phyloP scores from a whole-genome alignment of 2,888 invertebrate species.

The Cantharis nigra region DNA sequence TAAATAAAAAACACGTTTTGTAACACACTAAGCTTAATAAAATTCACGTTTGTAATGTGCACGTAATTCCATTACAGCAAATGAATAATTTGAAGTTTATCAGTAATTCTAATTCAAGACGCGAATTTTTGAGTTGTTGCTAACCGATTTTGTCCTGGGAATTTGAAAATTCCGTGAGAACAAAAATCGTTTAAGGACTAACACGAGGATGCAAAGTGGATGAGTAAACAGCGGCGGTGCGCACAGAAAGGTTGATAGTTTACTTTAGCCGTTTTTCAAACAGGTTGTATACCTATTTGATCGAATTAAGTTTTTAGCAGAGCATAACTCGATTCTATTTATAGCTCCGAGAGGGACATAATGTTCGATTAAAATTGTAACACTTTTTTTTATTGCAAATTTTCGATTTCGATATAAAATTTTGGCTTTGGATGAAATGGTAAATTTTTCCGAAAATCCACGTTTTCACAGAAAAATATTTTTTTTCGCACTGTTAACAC shows the following conservation, averaged over 20 bases:
- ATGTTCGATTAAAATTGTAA: not conserved
- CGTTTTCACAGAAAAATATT: not conserved
- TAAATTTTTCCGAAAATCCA: not conserved
- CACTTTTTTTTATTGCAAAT: not conserved
- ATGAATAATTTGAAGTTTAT: slow-evolving; percentile 5
- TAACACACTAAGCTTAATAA: slow-evolving; percentile 29
- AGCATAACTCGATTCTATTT: not conserved
- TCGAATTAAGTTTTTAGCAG: slow-evolving; percentile 24
- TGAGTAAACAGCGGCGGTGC: slow-evolving; percentile 53
- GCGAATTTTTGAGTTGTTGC: slow-evolving; percentile 15
- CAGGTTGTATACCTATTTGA: slow-evolving; percentile 6
- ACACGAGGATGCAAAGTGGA: slow-evolving; percentile 53
- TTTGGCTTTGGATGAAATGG: not conserved
- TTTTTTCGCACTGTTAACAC: not conserved
- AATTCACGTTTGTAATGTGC: slow-evolving; percentile 5
- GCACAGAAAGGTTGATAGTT: slow-evolving; percentile 40
- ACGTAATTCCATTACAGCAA: slow-evolving; percentile 6
- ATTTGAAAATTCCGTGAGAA: slow-evolving; percentile 26
- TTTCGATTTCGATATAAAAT: not conserved
- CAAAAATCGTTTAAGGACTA: slow-evolving; percentile 42
- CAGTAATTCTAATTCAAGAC: slow-evolving; percentile 17
- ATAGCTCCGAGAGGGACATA: not conserved
- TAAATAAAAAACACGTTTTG: slow-evolving; percentile 24
- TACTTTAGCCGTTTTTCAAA: slow-evolving; percentile 31
- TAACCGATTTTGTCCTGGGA: slow-evolving; percentile 16